Evolutionary conservation across 2,113 vertebrate genomes (phyloP).

Genomic region (Labeo catla): DNA sequence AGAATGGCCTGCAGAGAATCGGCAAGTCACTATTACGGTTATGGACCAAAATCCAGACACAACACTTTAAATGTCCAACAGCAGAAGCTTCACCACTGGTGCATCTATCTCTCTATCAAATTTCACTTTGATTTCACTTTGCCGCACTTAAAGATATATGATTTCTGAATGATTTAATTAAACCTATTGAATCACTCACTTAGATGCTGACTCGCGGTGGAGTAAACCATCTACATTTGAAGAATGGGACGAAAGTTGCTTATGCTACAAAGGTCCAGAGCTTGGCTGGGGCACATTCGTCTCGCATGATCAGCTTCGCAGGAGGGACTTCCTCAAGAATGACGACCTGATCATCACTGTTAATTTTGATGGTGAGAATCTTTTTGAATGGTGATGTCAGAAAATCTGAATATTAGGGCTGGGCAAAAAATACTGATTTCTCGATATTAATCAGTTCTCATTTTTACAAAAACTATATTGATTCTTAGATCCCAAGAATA

Average conservation of each 20-base stretch:
- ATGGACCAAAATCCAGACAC: slow-evolving; percentile 86
- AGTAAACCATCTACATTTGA: slow-evolving; percentile 78
- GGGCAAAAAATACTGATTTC: too few relatives aligned
- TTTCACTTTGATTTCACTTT: too few relatives aligned
- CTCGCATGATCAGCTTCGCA: slow-evolving; percentile 78
- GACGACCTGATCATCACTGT: slow-evolving; percentile 84
- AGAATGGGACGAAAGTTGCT: slow-evolving; percentile 69
- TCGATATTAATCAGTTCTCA: too few relatives aligned
- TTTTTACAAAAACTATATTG: too few relatives aligned
- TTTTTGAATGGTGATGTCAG: background rate
- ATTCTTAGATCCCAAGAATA: too few relatives aligned
- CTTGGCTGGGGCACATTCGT: slow-evolving; percentile 82
- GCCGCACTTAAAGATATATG: too few relatives aligned
- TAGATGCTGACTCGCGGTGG: slow-evolving; percentile 74
- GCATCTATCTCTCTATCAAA: background rate
- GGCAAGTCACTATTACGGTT: slow-evolving; percentile 77
- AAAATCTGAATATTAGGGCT: background rate
- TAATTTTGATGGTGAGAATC: slow-evolving; percentile 82
- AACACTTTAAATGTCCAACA: slow-evolving; percentile 85
- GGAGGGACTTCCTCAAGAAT: slow-evolving; percentile 85
- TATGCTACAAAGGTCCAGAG: slow-evolving; percentile 66
- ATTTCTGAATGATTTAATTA: background rate
- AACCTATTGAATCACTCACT: background rate
- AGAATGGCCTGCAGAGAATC: slow-evolving; percentile 86
- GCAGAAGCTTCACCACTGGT: slow-evolving; percentile 83